Percentiles rank a stretch among this genome's conserved stretches.
Evolutionary conservation across 2,113 vertebrate species (phyloP).

Genomic region (Telmatochromis bifrenatus): DNA sequence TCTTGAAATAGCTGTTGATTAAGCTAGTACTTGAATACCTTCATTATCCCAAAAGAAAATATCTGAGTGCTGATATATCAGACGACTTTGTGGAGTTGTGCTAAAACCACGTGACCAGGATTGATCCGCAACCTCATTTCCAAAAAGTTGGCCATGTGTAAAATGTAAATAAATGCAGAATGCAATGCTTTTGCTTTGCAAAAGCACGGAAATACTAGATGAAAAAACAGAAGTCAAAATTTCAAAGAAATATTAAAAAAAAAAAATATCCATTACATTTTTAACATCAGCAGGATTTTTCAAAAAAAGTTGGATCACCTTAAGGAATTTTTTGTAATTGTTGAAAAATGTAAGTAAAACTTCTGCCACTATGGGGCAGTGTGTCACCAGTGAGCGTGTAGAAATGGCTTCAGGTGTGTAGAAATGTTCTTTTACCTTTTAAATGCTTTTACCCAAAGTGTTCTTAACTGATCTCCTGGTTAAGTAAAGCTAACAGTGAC

Average conservation of each 20-base stretch:
- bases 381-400: not conserved
- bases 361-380: not conserved
- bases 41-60: not conserved
- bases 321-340: not conserved
- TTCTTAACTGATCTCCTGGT: rapidly evolving
- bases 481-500: not conserved
- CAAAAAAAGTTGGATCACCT: not conserved
- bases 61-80: not conserved
- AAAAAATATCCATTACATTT: not conserved
- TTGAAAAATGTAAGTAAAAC: not conserved
- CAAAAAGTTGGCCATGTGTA: not conserved
- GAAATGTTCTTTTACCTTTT: not conserved
- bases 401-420: not conserved
- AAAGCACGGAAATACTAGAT: not conserved
- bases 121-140: not conserved
- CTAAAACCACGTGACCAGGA: not conserved
- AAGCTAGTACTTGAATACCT: not conserved
- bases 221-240: not conserved
- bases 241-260: not conserved
- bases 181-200: not conserved
- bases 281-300: not conserved
- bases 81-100: not conserved
- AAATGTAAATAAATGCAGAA: not conserved
- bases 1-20: not conserved
- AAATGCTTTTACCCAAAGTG: not conserved